Evolutionary conservation across 2,797 vertebrate species (phyloP), one percentile per base, ranked within the genome.

Genomic region (Toxotes lorentzi): DNA sequence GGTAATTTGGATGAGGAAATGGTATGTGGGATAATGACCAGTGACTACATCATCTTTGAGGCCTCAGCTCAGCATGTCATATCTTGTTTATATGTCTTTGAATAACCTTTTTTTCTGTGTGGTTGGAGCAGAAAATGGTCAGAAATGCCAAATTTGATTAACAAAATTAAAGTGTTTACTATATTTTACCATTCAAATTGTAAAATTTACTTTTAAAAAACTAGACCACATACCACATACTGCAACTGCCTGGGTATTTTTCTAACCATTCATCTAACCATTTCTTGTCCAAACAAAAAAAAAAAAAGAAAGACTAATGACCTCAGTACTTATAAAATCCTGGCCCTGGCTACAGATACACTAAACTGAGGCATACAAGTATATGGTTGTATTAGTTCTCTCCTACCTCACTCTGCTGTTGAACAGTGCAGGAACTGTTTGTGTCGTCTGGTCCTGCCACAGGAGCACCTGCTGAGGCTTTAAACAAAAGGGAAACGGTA

Each of bases 381-480:
- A 14, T 13, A 45, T 0, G 0, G 5, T 7, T 23, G 23, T 11
- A n/a, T 23, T 65, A 24, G 41, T 7, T 24, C 14, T 61, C 17
- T 6, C 78, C 30, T 90, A 95, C 95, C 94, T 90, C 73, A 8
- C 14, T 65, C 63, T 86, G 84, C 67, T 73, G 84, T 27, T 64
- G 81, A 74, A 35, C 75, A 53, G 78, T 19, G 79, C 78, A 85
- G 70, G 78, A 84, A 59, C 41, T 47, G 74, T 86, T 79, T n/a
- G 69, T 34, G 16, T 71, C 73, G 24, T 85, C 58, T 12, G 32
- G 14, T 8, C 23, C 83, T 34, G 65, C 61, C 43, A 32, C 73
- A 30, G 80, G 53, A 59, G 64, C 78, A 80, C 72, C 48, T 70
- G 73, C 76, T 23, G 67, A 23, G 32, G 64, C 34, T 70, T 74